phyloP scores from a whole-genome alignment of 2,888 invertebrate species.

The Lydus trimaculatus region DNA sequence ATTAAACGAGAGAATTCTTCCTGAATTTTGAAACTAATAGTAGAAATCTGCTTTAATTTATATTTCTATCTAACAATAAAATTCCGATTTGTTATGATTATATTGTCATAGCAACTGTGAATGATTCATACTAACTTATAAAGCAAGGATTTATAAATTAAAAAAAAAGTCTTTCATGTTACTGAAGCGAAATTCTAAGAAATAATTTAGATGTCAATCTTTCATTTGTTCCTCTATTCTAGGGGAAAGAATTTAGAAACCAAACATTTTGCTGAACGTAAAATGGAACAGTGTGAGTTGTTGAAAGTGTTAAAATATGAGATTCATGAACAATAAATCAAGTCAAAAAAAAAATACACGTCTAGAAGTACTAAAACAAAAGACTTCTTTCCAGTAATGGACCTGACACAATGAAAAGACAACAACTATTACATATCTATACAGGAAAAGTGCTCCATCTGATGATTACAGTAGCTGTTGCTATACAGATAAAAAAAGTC shows the following conservation, averaged over 20 bases:
- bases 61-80: not conserved
- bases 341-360: not conserved
- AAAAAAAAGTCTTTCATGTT: not conserved
- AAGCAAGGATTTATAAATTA: not conserved
- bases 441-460: not conserved
- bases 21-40: not conserved
- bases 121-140: not conserved
- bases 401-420: too few species aligned
- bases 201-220: too few species aligned
- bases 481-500: not conserved
- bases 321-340: not conserved
- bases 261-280: too few species aligned
- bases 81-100: not conserved
- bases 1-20: too few species aligned
- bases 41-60: not conserved
- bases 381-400: too few species aligned
- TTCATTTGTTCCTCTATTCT: too few species aligned
- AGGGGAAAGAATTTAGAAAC: too few species aligned
- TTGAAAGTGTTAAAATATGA: not conserved
- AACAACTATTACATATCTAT: too few species aligned
- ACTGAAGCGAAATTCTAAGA: not conserved
- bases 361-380: too few species aligned
- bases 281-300: too few species aligned
- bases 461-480: not conserved
- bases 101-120: conserved; percentile 1